Conservation (phyloP, 2,888 invertebrate genomes). For the Cheilosia scutellata region DNA sequence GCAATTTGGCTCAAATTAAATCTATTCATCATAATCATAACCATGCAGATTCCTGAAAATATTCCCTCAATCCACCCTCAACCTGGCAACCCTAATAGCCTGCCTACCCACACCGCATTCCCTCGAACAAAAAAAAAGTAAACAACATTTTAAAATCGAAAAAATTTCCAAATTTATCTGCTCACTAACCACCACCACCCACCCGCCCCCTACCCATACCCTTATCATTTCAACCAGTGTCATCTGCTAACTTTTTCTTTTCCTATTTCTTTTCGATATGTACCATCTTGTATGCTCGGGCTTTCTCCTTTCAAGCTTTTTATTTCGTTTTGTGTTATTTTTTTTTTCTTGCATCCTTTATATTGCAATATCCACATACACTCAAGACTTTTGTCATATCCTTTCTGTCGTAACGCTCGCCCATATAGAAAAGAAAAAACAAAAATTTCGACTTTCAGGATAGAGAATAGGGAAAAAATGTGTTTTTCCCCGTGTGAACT, state of each 20-base stretch:
- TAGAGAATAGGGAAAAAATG: conserved; percentile 41
- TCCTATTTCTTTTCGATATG: conserved; percentile 45
- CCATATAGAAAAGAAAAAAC: conserved; percentile 7
- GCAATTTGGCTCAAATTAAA: no score
- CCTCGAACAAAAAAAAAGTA: conserved; percentile 7
- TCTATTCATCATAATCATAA: no score
- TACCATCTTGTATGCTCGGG: conserved; percentile 43
- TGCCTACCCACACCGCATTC: neutral
- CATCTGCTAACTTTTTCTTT: conserved; percentile 31
- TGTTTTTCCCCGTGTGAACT: conserved; percentile 54
- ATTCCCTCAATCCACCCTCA: neutral
- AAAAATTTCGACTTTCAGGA: conserved; percentile 36
- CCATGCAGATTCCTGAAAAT: no score
- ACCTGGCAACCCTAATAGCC: conserved; percentile 34
- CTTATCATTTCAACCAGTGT: neutral
- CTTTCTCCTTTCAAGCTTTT: conserved; percentile 37
- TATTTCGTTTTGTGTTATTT: conserved; percentile 3
- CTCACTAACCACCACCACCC: neutral
- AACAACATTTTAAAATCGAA: conserved; percentile 43
- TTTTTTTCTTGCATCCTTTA: conserved; percentile 41
- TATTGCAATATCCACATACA: conserved; percentile 61
- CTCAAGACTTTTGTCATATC: conserved; percentile 59
- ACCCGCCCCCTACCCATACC: neutral
- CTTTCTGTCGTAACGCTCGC: conserved; percentile 22
- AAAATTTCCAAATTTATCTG: conserved; percentile 60